A percentile compares a stretch with the other conserved stretches of the same genome.
phyloP scores from a whole-genome alignment of 2,113 vertebrate species.

The Eolophus roseicapilla region DNA sequence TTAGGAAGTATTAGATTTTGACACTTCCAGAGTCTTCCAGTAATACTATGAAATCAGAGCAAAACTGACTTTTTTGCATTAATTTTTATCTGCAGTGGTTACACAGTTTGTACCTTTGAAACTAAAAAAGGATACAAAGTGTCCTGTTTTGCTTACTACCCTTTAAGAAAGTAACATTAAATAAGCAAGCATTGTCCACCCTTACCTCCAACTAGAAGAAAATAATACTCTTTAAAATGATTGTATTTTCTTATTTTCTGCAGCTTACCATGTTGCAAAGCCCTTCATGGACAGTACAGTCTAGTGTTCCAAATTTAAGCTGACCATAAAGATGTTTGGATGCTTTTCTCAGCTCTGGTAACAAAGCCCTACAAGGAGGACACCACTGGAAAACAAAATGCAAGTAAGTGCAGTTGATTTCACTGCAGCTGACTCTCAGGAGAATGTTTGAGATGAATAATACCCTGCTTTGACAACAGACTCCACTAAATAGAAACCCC shows the following conservation, averaged over 20 bases:
- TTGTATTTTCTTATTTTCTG: background rate
- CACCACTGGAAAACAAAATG: slow-evolving; percentile 85
- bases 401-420: background rate
- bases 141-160: background rate
- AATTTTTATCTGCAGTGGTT: background rate
- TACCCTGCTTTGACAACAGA: background rate
- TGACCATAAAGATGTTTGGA: slow-evolving; percentile 91
- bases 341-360: slow-evolving; percentile 95
- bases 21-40: background rate
- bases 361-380: slow-evolving; percentile 91
- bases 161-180: background rate
- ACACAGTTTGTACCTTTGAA: background rate
- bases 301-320: slow-evolving; percentile 92
- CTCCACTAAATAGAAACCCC: background rate
- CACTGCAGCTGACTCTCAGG: background rate
- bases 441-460: background rate
- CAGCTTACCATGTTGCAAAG: slow-evolving; percentile 90
- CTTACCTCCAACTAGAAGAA: background rate
- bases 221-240: background rate
- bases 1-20: background rate
- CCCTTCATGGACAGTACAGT: slow-evolving; percentile 91
- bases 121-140: background rate
- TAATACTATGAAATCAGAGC: background rate
- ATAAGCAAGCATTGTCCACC: background rate
- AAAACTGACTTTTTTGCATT: background rate